Evolutionary conservation across 2,797 vertebrate genomes (phyloP).

Genomic region (Holocentrus rufus): DNA sequence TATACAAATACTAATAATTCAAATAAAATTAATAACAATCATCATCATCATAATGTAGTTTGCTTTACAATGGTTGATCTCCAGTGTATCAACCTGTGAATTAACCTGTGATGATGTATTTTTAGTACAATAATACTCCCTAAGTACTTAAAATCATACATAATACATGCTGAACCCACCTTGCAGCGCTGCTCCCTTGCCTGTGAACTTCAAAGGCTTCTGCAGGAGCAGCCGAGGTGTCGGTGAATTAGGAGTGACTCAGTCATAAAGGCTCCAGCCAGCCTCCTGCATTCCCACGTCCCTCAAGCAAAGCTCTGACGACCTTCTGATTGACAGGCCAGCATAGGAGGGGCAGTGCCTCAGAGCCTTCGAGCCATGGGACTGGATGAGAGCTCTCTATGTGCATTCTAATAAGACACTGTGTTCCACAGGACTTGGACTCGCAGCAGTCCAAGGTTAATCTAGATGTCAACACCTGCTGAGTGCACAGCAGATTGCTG

Average conservation of each 20-base stretch:
- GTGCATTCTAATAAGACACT: constrained; percentile 87
- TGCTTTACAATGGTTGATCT: too few species aligned
- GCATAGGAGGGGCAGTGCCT: constrained; percentile 55
- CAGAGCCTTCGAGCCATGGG: constrained; percentile 61
- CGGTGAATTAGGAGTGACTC: constrained; percentile 33
- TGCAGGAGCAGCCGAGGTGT: constrained; percentile 15
- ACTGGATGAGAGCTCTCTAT: constrained; percentile 63
- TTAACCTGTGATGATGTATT: too few species aligned
- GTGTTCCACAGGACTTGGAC: constrained; percentile 79
- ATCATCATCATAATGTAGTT: too few species aligned
- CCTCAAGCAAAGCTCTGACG: constrained; percentile 47
- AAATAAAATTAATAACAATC: too few species aligned
- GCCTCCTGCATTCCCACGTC: constrained; percentile 46
- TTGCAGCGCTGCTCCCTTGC: neutral
- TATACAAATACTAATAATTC: too few species aligned
- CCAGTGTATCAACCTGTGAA: too few species aligned
- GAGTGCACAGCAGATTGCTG: constrained; percentile 86
- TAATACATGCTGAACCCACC: constrained; percentile 10
- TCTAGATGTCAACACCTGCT: constrained; percentile 90
- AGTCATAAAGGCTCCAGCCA: constrained; percentile 42
- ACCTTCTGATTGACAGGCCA: constrained; percentile 70
- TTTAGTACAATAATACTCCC: too few species aligned
- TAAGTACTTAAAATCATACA: neutral
- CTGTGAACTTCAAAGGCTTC: constrained; percentile 19
- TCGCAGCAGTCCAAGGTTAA: constrained; percentile 87